Evolutionary conservation across 2,797 vertebrate species (phyloP), one percentile per base, ranked within the genome.

Genomic region (Anas capensis): DNA sequence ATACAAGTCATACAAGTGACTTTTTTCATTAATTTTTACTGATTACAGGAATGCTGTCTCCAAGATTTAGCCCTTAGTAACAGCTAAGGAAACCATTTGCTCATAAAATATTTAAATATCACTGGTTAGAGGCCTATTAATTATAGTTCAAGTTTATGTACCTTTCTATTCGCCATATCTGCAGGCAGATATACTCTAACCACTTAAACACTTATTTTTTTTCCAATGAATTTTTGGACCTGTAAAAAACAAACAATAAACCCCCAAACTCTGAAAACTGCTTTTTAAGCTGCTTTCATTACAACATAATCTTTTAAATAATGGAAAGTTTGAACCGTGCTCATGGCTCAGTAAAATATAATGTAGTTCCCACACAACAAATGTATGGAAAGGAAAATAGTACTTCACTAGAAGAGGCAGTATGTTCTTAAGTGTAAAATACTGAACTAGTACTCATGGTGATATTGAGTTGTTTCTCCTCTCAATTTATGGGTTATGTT

Each of bases 121-220:
- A 27, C 48, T 75, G 16, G 4, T 65, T 36, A 48, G 9, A 56
- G 58, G 33, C 7, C 10, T 27, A 23, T 42, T 57, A 6, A 19
- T 72, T 21, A 6, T 9, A 23, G 88, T 7, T 84, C 31, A 14
- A 51, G 6, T 19, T 76, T 72, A 10, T 19, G 33, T 40, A 16
- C 6, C 2, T 73, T 76, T 79, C 33, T 5, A 13, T 77, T 73
- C 79, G 14, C 20, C 2, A 0, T 21, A 73, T 38, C 21, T 87
- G 19, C 8, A 68, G 24, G 36, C 31, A 71, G 36, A 56, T 34
- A 34, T 31, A 27, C 24, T 17, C 40, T 14, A 71, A 26, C 16
- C n/a, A 33, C n/a, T 38, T 44, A 57, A 82, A 34, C 2, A 16
- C 0, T 0, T 57, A 15, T 34, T 76, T 70, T 3, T 3, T 56